These are phyloP conservation scores for Diceros bicornis DNA, from an alignment of 2,797 vertebrate genomes.

Conservation along the genomic window DNA sequence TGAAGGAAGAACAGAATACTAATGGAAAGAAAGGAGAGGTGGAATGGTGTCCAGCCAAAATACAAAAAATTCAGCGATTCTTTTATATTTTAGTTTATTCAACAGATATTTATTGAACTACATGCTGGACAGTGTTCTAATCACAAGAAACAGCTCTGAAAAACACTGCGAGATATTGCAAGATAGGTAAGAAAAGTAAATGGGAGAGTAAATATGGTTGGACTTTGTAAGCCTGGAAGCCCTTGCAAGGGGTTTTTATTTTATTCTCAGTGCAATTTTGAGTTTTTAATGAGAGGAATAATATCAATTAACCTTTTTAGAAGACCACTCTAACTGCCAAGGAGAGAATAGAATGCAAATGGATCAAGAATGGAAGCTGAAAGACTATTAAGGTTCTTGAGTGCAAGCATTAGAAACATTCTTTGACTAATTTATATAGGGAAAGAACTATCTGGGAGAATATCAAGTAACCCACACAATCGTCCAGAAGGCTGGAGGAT, in stretches of 20 bases:
- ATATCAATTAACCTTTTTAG: neutral
- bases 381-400: constrained; percentile 13
- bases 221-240: neutral
- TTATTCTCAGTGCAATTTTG: neutral
- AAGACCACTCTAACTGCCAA: neutral
- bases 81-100: neutral
- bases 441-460: neutral
- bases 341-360: neutral
- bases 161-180: neutral
- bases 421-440: neutral
- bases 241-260: neutral
- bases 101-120: neutral
- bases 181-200: neutral
- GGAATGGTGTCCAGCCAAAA: neutral
- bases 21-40: neutral
- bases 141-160: neutral
- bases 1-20: neutral
- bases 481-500: neutral
- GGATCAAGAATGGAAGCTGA: neutral
- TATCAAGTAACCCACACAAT: neutral
- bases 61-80: neutral
- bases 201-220: neutral
- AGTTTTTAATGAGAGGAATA: neutral
- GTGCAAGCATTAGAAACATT: neutral
- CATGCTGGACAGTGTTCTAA: neutral